phyloP scores from a whole-genome alignment of 2,888 invertebrate genomes.

The Synanthedon myopaeformis region DNA sequence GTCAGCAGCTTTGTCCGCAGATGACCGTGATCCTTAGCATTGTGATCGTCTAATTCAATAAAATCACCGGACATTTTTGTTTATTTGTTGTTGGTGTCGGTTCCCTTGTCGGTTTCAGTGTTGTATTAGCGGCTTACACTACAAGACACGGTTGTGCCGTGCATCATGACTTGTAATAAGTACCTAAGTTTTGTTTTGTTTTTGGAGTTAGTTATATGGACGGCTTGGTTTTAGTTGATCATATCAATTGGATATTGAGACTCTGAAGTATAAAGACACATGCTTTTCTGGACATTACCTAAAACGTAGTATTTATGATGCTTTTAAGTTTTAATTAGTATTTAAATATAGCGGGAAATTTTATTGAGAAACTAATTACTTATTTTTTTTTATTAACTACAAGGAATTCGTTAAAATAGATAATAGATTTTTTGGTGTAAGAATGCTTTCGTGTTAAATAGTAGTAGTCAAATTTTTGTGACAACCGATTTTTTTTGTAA shows the following conservation, averaged over 20 bases:
- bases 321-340: too few species aligned
- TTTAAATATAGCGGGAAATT: too few species aligned
- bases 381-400: too few species aligned
- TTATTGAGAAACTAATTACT: too few species aligned
- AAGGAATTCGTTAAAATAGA: too few species aligned
- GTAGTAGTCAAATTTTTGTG: too few species aligned
- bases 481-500: too few species aligned
- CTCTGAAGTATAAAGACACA: background rate
- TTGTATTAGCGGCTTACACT: constrained; percentile 47
- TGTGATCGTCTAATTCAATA: constrained; percentile 69
- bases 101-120: constrained; percentile 54
- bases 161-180: constrained; percentile 32
- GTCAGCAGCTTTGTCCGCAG: constrained; percentile 36
- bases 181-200: constrained; percentile 12
- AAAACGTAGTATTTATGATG: too few species aligned
- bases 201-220: constrained; percentile 6
- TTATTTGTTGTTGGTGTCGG: constrained; percentile 45
- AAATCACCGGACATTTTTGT: constrained; percentile 66
- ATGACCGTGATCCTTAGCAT: constrained; percentile 38
- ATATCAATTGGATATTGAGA: background rate
- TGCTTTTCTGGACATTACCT: too few species aligned
- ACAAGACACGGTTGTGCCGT: constrained; percentile 30
- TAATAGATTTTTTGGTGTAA: too few species aligned
- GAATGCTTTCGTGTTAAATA: too few species aligned
- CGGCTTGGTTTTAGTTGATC: background rate